These are phyloP conservation scores for Netelia fuscicornis DNA, from an alignment of 2,888 invertebrate genomes.

Conservation along the genomic window DNA sequence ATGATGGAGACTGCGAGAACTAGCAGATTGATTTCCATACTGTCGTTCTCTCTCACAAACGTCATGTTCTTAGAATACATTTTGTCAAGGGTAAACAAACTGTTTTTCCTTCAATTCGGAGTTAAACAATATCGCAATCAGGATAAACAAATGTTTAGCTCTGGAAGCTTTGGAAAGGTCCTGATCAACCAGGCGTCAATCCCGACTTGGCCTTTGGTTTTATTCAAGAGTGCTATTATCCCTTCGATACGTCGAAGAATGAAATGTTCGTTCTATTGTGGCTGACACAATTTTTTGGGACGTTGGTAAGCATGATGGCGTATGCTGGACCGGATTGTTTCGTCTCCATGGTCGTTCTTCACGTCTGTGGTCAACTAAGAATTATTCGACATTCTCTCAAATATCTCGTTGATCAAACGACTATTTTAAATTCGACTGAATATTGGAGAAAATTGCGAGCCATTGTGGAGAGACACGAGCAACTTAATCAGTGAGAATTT, in stretches of 20 bases:
- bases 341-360: constrained; percentile 71
- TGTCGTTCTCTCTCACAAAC: constrained; percentile 63
- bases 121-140: not conserved
- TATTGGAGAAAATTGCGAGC: constrained; percentile 27
- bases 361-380: constrained; percentile 74
- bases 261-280: constrained; percentile 73
- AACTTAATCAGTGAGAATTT: constrained; percentile 53
- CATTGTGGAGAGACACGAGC: constrained; percentile 54
- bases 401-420: constrained; percentile 17
- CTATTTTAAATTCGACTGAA: not conserved
- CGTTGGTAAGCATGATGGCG: constrained; percentile 68
- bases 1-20: constrained; percentile 64
- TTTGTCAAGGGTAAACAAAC: constrained; percentile 49
- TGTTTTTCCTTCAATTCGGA: constrained; percentile 21
- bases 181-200: constrained; percentile 36
- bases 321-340: constrained; percentile 74
- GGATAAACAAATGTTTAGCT: constrained; percentile 46
- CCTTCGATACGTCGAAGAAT: constrained; percentile 71
- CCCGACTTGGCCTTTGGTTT: constrained; percentile 54
- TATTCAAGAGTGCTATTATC: constrained; percentile 67
- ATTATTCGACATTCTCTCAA: constrained; percentile 17
- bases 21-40: constrained; percentile 71
- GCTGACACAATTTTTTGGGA: constrained; percentile 72
- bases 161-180: constrained; percentile 40
- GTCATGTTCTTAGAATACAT: constrained; percentile 61